Percentiles rank a stretch among this genome's conserved stretches.
These are phyloP conservation scores for Eonycteris spelaea DNA, from an alignment of 2,113 vertebrate genomes.

Conservation along the genomic window DNA sequence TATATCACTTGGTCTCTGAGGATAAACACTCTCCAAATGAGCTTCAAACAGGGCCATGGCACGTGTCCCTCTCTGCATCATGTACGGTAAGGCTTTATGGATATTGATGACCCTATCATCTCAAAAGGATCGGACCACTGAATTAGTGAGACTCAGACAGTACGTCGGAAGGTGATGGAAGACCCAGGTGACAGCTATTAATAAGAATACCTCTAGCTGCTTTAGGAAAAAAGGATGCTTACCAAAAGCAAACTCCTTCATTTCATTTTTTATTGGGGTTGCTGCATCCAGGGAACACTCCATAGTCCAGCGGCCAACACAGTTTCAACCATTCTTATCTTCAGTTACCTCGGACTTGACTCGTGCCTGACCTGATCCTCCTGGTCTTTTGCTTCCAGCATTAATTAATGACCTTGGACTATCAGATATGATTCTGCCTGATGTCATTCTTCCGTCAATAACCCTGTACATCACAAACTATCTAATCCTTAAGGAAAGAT, in stretches of 20 bases:
- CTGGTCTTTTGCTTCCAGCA: background rate
- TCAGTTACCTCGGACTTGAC: background rate
- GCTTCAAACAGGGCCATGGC: background rate
- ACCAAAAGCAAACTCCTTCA: background rate
- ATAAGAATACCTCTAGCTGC: background rate
- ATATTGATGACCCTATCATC: background rate
- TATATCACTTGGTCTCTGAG: background rate
- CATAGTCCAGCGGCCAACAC: background rate
- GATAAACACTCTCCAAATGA: background rate
- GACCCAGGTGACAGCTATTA: background rate
- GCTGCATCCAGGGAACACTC: background rate
- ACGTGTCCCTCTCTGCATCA: background rate
- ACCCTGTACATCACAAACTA: background rate
- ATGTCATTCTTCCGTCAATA: background rate
- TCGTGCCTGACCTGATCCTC: background rate
- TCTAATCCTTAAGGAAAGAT: background rate
- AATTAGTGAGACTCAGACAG: background rate
- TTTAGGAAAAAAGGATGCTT: background rate
- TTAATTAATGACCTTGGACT: background rate
- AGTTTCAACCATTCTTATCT: conserved; percentile 2
- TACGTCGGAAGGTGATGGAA: background rate
- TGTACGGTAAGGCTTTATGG: background rate
- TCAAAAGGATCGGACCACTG: background rate
- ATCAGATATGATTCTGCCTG: background rate
- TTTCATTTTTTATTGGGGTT: background rate